These are phyloP conservation scores for Montipora efflorescens DNA, from an alignment of 64 coral and sea anemone species.

Conservation along the genomic window DNA sequence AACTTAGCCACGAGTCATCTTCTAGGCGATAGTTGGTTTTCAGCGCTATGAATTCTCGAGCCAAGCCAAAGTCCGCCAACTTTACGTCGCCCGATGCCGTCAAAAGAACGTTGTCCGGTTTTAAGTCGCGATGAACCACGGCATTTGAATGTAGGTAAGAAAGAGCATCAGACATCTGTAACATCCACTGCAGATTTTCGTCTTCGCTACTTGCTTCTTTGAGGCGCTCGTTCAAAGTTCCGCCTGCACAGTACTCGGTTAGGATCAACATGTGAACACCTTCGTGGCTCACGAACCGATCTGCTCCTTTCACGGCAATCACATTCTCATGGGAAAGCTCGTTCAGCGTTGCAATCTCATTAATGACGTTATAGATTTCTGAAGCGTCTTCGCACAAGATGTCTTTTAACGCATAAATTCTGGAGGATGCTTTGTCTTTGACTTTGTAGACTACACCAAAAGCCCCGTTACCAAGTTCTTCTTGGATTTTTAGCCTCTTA, in stretches of 20 bases:
- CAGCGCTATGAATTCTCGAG: constrained; percentile 27
- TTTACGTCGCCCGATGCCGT: not conserved
- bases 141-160: not conserved
- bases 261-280: constrained; percentile 20
- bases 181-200: constrained; percentile 15
- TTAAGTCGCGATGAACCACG: constrained; percentile 57
- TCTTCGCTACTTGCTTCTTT: not conserved
- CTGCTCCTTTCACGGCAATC: not conserved
- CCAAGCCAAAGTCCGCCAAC: constrained; percentile 51
- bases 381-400: not conserved
- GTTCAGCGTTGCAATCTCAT: not conserved
- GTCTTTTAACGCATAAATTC: constrained; percentile 15
- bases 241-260: constrained; percentile 43
- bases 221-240: constrained; percentile 48
- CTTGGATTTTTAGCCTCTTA: not conserved
- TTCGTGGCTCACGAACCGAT: not conserved
- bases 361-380: not conserved
- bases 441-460: not conserved
- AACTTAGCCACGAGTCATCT: not conserved
- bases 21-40: not conserved
- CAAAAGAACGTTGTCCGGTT: constrained; percentile 57
- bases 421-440: not conserved
- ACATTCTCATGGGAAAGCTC: constrained; percentile 16
- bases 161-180: constrained; percentile 17
- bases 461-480: not conserved